These are phyloP conservation scores for Chelonoidis abingdonii DNA, from an alignment of 2,113 vertebrate genomes.

Conservation along the genomic window DNA sequence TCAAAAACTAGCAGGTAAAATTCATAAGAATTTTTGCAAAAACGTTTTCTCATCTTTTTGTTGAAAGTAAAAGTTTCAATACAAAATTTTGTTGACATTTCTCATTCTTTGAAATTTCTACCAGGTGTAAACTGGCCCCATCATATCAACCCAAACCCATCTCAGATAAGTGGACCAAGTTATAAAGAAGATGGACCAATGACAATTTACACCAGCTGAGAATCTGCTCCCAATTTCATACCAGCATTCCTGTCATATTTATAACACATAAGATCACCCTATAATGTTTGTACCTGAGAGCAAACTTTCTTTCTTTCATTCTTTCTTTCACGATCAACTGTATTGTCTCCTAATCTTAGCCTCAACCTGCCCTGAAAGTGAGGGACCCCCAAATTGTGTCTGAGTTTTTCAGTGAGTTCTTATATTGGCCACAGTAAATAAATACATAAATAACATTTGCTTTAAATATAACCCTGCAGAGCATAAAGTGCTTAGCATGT, in stretches of 20 bases:
- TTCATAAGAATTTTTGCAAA: neutral
- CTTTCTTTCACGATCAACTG: neutral
- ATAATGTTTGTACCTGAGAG: neutral
- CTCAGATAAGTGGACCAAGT: neutral
- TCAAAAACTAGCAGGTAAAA: neutral
- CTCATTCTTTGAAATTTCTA: neutral
- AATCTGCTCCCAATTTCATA: neutral
- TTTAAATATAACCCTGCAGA: neutral
- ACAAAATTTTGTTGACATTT: neutral
- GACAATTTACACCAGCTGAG: neutral
- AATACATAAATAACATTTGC: neutral
- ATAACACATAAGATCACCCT: neutral
- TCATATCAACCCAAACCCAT: neutral
- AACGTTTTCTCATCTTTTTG: neutral
- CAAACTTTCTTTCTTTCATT: neutral
- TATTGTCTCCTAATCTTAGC: neutral
- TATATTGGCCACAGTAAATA: too few relatives aligned
- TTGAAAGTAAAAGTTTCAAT: neutral
- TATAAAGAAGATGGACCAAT: neutral
- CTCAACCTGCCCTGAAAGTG: neutral
- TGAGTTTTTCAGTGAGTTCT: neutral
- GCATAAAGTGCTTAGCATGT: neutral
- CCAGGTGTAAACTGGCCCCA: neutral
- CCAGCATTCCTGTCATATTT: neutral
- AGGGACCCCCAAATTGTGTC: neutral